These are phyloP conservation scores for Agelaius phoeniceus DNA, from an alignment of 2,113 vertebrate species.

Conservation along the genomic window DNA sequence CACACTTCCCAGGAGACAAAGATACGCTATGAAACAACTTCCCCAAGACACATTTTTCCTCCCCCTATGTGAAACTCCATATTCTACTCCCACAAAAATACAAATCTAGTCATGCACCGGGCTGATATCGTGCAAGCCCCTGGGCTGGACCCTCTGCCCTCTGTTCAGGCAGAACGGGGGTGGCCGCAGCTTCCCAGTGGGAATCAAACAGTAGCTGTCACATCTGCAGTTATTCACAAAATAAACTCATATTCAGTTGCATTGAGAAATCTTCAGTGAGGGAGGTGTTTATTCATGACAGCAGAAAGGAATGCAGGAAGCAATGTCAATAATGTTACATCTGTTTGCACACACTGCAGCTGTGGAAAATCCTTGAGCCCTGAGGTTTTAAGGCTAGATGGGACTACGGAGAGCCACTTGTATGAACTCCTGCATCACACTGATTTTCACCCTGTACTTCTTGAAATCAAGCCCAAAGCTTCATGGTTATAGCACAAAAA, in stretches of 20 bases:
- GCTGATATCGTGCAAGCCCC: background rate
- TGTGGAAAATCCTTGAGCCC: background rate
- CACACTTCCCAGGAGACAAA: constrained; percentile 23
- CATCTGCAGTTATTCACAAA: background rate
- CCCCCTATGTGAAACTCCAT: background rate
- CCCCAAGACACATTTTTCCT: background rate
- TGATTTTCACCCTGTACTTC: background rate
- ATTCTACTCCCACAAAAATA: background rate
- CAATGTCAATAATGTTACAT: background rate
- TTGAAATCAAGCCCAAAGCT: background rate
- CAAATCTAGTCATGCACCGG: background rate
- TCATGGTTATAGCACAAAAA: background rate
- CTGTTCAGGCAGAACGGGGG: background rate
- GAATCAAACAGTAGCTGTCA: background rate
- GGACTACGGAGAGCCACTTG: background rate
- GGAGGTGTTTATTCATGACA: background rate
- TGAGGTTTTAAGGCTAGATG: background rate
- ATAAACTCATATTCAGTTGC: background rate
- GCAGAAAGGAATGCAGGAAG: background rate
- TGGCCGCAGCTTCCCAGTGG: fast-evolving
- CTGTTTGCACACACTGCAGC: background rate
- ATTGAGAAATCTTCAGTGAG: background rate
- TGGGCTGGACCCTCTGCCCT: background rate
- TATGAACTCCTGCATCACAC: background rate
- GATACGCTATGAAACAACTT: background rate